phyloP scores from a whole-genome alignment of 2,797 vertebrate species.

The Masticophis lateralis region DNA sequence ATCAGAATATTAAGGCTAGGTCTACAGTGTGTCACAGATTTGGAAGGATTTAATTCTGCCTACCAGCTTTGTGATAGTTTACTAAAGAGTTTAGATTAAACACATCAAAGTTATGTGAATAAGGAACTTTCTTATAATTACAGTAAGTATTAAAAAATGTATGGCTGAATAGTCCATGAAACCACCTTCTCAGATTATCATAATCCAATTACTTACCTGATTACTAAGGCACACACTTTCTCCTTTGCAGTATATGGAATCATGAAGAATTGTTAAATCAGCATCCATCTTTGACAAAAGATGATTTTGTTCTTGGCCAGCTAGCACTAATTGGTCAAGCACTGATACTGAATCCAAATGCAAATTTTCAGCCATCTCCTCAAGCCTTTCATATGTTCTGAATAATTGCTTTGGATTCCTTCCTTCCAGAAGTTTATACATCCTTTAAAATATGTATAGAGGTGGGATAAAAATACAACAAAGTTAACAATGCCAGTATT shows the following conservation, averaged over 20 bases:
- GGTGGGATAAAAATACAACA: background rate
- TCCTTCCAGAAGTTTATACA: slow-evolving; percentile 83
- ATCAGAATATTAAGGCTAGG: background rate
- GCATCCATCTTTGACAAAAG: slow-evolving; percentile 69
- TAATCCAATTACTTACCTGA: slow-evolving; percentile 72
- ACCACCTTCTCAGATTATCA: background rate
- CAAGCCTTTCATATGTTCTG: slow-evolving; percentile 79
- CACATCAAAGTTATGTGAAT: background rate
- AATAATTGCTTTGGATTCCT: slow-evolving; percentile 77
- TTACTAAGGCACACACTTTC: slow-evolving; percentile 80
- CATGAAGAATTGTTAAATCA: slow-evolving; percentile 75
- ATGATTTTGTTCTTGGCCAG: slow-evolving; percentile 72
- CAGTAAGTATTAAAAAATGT: background rate
- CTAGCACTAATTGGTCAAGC: slow-evolving; percentile 71
- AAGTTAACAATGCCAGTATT: background rate
- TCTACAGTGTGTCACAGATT: background rate
- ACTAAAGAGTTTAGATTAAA: background rate
- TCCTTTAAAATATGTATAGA: slow-evolving; percentile 70
- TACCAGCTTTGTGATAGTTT: background rate
- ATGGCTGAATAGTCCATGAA: background rate
- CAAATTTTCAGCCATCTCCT: slow-evolving; percentile 76
- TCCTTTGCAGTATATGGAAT: slow-evolving; percentile 77
- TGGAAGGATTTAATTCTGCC: background rate
- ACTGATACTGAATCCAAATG: slow-evolving; percentile 69
- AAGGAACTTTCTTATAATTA: too few species aligned